Conservation (phyloP, 2,797 vertebrate genomes). For the Aldrovandia affinis region DNA sequence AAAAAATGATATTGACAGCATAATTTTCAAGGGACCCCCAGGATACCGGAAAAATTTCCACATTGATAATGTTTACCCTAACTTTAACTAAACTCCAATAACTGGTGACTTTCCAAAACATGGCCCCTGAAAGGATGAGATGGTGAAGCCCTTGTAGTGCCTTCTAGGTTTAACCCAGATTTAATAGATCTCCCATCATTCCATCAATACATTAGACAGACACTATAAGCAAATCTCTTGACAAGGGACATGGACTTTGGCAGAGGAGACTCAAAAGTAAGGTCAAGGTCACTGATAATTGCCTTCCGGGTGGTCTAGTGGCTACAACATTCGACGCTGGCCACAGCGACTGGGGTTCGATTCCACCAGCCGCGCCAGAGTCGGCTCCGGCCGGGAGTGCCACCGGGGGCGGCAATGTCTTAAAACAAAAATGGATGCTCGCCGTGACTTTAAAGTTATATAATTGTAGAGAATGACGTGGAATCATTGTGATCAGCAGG, state of each 20-base stretch:
- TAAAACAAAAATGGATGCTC: not conserved
- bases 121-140: not conserved
- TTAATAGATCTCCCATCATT: not conserved
- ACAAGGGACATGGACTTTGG: not conserved
- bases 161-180: no score
- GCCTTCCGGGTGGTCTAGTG: no score
- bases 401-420: not conserved
- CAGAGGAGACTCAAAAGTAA: not conserved
- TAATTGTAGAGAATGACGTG: not conserved
- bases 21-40: not conserved
- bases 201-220: constrained; percentile 7
- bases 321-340: no score
- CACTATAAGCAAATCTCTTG: not conserved
- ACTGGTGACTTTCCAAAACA: not conserved
- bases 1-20: no score
- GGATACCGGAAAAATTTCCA: not conserved
- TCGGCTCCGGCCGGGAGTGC: no score
- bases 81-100: not conserved
- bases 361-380: no score
- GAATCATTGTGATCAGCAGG: constrained; percentile 10
- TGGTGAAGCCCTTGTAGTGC: no score
- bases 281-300: not conserved
- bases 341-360: no score
- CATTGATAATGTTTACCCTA: not conserved
- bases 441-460: not conserved